Evolutionary conservation across 2,888 invertebrate genomes (phyloP).

Genomic region (Drosophila maculinotata): DNA sequence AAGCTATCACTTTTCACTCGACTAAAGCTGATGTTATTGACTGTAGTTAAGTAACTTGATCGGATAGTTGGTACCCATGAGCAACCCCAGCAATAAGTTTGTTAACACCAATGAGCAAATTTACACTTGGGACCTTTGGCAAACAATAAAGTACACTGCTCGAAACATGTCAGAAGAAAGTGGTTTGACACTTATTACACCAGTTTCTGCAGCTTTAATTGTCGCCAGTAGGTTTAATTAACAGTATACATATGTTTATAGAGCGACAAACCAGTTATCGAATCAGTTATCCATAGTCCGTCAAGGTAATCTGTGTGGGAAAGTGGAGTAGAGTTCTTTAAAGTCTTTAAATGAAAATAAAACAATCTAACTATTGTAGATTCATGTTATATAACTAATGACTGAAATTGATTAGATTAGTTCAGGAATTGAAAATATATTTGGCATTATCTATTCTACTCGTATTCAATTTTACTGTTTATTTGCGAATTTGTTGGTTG

Average conservation of each 20-base stretch:
- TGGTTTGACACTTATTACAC: constrained; percentile 36
- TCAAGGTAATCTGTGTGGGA: neutral
- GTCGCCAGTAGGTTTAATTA: constrained; percentile 1
- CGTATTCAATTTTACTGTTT: constrained; percentile 3
- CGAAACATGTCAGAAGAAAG: constrained; percentile 39
- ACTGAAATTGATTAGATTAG: neutral
- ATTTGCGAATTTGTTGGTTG: constrained; percentile 22
- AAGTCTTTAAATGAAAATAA: neutral
- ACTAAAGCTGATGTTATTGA: neutral
- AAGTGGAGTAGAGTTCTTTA: neutral
- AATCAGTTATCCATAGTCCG: neutral
- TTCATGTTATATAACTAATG: neutral
- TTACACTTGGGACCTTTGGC: constrained; percentile 39
- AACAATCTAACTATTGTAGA: neutral
- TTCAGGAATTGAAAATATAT: neutral
- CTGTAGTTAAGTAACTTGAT: neutral
- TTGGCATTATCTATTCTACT: neutral
- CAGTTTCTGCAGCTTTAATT: constrained; percentile 30
- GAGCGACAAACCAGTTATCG: constrained; percentile 16
- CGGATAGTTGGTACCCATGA: neutral
- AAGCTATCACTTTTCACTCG: constrained; percentile 15
- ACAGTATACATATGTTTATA: neutral
- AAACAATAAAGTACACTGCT: constrained; percentile 2
- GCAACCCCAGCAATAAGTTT: constrained; percentile 24
- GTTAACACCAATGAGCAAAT: constrained; percentile 29